phyloP scores from a whole-genome alignment of 1,140 invertebrate genomes.

The Helicoverpa zea region DNA sequence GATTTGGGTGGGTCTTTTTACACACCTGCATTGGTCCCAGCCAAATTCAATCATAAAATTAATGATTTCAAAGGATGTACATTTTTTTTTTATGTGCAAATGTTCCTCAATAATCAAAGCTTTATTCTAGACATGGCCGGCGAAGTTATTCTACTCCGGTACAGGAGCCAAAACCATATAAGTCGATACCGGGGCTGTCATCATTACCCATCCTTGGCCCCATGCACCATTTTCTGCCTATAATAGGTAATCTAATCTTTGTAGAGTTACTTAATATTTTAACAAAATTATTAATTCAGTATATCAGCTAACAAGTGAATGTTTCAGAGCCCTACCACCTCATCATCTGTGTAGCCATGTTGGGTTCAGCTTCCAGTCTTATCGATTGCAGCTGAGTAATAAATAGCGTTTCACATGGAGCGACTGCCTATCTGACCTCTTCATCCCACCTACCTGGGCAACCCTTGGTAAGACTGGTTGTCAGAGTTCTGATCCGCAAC shows the following conservation, averaged over 20 bases:
- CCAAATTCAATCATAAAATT: not conserved
- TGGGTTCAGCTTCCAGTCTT: too few relatives aligned
- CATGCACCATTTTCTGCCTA: slow-evolving; percentile 72
- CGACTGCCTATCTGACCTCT: too few relatives aligned
- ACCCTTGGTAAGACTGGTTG: too few relatives aligned
- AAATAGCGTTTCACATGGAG: too few relatives aligned
- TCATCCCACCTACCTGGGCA: too few relatives aligned
- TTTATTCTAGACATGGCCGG: slow-evolving; percentile 36
- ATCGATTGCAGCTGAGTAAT: too few relatives aligned
- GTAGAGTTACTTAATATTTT: too few relatives aligned
- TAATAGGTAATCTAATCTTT: slow-evolving; percentile 63
- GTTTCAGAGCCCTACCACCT: not conserved
- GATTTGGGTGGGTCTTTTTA: too few relatives aligned
- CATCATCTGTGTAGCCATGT: too few relatives aligned
- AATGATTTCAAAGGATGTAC: not conserved
- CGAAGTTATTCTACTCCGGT: slow-evolving; percentile 42
- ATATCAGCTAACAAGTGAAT: not conserved
- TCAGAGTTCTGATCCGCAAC: too few relatives aligned
- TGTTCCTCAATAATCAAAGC: not conserved
- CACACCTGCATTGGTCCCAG: too few relatives aligned
- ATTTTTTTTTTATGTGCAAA: not conserved
- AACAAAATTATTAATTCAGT: too few relatives aligned
- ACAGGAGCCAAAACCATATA: slow-evolving; percentile 61
- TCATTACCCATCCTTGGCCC: slow-evolving; percentile 72
- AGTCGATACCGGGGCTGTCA: slow-evolving; percentile 72